Percentiles rank a stretch among this genome's conserved stretches.
Evolutionary conservation across 2,113 vertebrate species (phyloP).

Genomic region (Caranx melampygus): DNA sequence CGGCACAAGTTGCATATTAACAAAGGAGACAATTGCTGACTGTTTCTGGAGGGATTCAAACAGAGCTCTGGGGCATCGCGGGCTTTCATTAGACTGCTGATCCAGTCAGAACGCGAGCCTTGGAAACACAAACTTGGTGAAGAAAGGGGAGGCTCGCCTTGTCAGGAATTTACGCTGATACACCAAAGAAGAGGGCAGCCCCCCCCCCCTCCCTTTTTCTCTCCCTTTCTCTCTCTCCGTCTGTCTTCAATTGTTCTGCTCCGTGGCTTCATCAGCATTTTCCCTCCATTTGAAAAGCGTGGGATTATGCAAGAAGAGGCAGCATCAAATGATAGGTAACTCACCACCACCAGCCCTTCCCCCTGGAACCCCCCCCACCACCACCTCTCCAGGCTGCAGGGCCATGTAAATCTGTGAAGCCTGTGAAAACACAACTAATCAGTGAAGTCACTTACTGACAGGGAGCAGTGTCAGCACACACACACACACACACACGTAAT

Average conservation of each 20-base stretch:
- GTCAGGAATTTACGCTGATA: conserved; percentile 80
- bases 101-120: conserved; percentile 63
- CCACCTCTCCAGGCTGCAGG: conserved; percentile 73
- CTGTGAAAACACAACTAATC: conserved; percentile 71
- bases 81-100: conserved; percentile 80
- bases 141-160: conserved; percentile 69
- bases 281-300: conserved; percentile 69
- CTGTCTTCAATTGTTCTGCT: conserved; percentile 71
- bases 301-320: conserved; percentile 81
- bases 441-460: conserved; percentile 66
- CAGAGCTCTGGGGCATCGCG: conserved; percentile 56
- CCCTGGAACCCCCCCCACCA: background rate
- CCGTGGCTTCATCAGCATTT: conserved; percentile 75
- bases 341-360: background rate
- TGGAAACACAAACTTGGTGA: conserved; percentile 74
- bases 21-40: conserved; percentile 69
- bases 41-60: conserved; percentile 65
- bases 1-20: conserved; percentile 63
- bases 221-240: conserved; percentile 36
- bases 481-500: conserved; percentile 16
- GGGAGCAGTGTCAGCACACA: conserved; percentile 70
- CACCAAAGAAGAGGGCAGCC: conserved; percentile 69
- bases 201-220: conserved; percentile 14
- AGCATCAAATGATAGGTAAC: conserved; percentile 78
- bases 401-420: conserved; percentile 71